Conservation (phyloP, 1,140 invertebrate species). For the Maconellicoccus hirsutus region DNA sequence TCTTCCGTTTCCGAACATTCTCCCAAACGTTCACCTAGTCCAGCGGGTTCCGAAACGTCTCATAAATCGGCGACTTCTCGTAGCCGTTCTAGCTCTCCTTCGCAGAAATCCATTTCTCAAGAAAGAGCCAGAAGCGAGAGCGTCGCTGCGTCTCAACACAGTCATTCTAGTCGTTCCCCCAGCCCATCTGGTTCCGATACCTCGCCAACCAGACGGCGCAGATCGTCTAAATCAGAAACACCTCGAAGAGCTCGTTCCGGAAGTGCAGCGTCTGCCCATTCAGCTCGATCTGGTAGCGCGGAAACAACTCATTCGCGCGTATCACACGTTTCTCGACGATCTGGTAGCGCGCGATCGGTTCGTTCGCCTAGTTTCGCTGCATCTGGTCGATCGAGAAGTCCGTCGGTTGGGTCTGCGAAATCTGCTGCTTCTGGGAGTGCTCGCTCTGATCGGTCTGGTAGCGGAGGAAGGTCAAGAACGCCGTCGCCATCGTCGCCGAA, state of each 20-base stretch:
- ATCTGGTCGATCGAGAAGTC: background rate
- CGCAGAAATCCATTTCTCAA: background rate
- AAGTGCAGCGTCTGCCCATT: background rate
- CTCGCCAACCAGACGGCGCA: background rate
- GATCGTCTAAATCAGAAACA: background rate
- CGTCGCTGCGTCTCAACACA: background rate
- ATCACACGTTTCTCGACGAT: background rate
- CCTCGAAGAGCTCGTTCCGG: background rate
- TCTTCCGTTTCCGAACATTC: slow-evolving; percentile 34
- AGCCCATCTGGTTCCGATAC: background rate
- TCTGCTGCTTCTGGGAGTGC: background rate
- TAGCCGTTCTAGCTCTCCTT: background rate
- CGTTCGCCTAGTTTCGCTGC: background rate
- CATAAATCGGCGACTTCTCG: slow-evolving; percentile 12
- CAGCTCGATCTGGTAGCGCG: background rate
- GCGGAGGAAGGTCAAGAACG: slow-evolving; percentile 22
- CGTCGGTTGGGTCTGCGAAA: background rate
- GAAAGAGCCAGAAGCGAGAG: background rate
- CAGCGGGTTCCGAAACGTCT: slow-evolving; percentile 24
- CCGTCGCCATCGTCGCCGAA: slow-evolving; percentile 10
- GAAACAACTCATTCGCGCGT: background rate
- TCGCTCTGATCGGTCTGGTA: slow-evolving; percentile 25
- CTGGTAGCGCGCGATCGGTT: background rate
- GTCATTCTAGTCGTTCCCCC: background rate
- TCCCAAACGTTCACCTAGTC: slow-evolving; percentile 23